These are phyloP conservation scores for Melanotaenia trifasciata DNA, from an alignment of 2,797 vertebrate genomes.

Conservation along the genomic window DNA sequence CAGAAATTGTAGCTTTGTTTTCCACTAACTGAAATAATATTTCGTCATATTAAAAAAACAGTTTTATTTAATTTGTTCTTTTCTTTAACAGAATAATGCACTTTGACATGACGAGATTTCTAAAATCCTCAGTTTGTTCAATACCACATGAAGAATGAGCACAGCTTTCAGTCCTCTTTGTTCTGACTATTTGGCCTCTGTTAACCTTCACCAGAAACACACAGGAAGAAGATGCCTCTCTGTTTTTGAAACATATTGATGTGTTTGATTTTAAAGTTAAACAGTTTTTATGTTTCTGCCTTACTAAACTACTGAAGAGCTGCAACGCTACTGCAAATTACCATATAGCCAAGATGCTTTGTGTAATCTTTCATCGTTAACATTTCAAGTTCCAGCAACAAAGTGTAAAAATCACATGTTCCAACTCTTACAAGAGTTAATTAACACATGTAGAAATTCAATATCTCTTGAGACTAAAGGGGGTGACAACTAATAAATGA, in stretches of 20 bases:
- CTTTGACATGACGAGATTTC: neutral
- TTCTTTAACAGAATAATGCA: neutral
- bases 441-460: constrained; percentile 6
- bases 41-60: neutral
- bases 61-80: neutral
- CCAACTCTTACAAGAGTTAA: neutral
- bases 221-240: neutral
- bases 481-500: neutral
- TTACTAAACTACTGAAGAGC: neutral
- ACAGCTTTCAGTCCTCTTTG: neutral
- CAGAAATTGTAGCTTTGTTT: neutral
- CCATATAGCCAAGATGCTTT: neutral
- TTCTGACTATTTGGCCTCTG: neutral
- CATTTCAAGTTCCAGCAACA: neutral
- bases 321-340: neutral
- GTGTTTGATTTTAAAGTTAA: neutral
- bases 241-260: neutral
- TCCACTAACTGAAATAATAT: neutral
- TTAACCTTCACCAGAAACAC: neutral
- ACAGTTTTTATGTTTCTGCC: neutral
- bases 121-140: neutral
- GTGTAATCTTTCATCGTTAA: neutral
- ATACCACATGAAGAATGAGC: neutral
- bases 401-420: neutral
- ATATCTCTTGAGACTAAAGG: neutral